Evolutionary conservation across 2,888 invertebrate genomes (phyloP).

Genomic region (Charanyca ferruginea): DNA sequence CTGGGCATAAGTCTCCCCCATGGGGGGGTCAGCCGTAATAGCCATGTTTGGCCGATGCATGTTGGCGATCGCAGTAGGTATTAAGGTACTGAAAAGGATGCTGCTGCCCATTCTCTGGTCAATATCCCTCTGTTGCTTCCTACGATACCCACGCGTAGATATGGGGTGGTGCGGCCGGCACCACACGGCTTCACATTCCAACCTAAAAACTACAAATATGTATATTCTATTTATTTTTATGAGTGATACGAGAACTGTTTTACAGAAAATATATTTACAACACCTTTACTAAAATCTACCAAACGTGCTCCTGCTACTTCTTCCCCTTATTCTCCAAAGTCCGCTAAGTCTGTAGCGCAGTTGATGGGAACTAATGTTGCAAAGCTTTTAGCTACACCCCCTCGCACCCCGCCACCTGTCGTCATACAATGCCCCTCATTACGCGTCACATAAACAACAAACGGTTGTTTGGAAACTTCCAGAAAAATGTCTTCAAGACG

Average conservation of each 20-base stretch:
- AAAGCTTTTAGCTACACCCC: constrained; percentile 79
- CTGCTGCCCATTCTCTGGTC: no score
- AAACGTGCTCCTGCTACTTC: constrained; percentile 23
- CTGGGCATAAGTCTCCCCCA: no score
- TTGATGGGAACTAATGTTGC: constrained; percentile 86
- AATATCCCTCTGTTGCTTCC: no score
- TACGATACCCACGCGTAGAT: no score
- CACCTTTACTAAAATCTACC: neutral
- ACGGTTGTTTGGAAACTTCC: constrained; percentile 43
- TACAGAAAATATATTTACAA: neutral
- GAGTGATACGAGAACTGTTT: neutral
- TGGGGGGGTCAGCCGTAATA: no score
- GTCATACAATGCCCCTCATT: constrained; percentile 71
- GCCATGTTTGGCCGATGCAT: no score
- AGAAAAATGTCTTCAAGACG: constrained; percentile 39
- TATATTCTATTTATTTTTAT: no score
- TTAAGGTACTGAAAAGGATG: no score
- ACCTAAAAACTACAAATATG: no score
- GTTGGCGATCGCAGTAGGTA: no score
- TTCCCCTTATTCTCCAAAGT: constrained; percentile 46
- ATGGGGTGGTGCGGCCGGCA: no score
- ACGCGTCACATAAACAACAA: constrained; percentile 54
- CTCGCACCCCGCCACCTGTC: constrained; percentile 69
- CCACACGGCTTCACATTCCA: no score
- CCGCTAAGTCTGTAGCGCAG: constrained; percentile 71